These are phyloP conservation scores for Ptychadena robeensis DNA, from an alignment of 2,797 vertebrate genomes.

Conservation along the genomic window DNA sequence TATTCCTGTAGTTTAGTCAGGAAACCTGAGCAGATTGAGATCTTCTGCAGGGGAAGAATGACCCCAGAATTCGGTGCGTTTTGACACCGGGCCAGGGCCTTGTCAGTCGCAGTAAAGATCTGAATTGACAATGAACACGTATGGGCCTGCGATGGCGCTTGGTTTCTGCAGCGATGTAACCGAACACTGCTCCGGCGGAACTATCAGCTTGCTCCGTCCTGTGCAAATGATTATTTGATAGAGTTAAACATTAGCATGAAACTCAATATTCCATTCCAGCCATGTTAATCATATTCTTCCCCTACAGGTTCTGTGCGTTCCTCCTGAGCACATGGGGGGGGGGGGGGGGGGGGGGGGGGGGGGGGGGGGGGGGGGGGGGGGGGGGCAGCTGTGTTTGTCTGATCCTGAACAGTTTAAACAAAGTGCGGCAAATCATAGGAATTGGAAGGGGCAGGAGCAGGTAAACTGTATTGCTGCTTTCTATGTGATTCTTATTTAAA, in stretches of 20 bases:
- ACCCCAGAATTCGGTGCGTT: constrained; percentile 52
- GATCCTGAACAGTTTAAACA: constrained; percentile 41
- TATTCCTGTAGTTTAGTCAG: constrained; percentile 29
- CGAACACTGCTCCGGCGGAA: constrained; percentile 32
- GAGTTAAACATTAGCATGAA: constrained; percentile 44
- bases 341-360: background rate
- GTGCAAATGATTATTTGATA: constrained; percentile 48
- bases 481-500: constrained; percentile 9
- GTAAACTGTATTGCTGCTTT: constrained; percentile 13
- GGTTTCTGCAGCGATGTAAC: constrained; percentile 43
- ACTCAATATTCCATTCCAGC: constrained; percentile 12
- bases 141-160: constrained; percentile 46
- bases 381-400: background rate
- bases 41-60: constrained; percentile 54
- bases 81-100: constrained; percentile 50
- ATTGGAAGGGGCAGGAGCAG: constrained; percentile 19
- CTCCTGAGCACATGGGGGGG: background rate
- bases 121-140: constrained; percentile 37
- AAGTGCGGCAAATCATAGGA: constrained; percentile 34
- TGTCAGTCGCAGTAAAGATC: constrained; percentile 55
- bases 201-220: constrained; percentile 35
- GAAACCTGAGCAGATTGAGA: accelerated
- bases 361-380: too few relatives aligned
- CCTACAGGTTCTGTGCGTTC: background rate
- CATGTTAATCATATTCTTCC: constrained; percentile 44